phyloP scores from a whole-genome alignment of 2,888 invertebrate species.

The Bedellia somnulentella region DNA sequence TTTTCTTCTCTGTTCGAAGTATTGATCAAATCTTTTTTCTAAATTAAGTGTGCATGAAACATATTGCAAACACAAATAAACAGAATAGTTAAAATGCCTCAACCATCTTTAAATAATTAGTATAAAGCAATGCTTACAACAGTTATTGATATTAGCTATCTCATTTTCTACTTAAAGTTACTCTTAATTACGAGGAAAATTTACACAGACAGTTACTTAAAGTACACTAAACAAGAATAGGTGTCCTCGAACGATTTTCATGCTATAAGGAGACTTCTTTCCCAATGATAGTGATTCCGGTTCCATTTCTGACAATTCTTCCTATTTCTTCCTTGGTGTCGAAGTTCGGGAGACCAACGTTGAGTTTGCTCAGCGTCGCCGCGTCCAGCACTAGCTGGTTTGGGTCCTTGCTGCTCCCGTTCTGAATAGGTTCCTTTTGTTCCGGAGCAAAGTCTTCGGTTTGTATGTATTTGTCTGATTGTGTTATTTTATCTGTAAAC shows the following conservation, averaged over 20 bases:
- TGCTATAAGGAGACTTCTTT: slow-evolving; percentile 1
- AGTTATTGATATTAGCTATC: too few relatives aligned
- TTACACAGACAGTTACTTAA: too few relatives aligned
- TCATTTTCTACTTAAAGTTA: too few relatives aligned
- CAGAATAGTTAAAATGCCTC: too few relatives aligned
- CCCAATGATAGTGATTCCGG: neutral
- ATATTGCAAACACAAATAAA: too few relatives aligned
- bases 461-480: slow-evolving; percentile 2
- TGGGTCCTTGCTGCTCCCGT: neutral
- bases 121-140: too few relatives aligned
- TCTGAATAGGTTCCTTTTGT: neutral
- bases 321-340: neutral
- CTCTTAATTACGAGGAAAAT: too few relatives aligned
- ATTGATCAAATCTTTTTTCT: too few relatives aligned
- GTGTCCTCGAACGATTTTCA: neutral
- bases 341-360: neutral
- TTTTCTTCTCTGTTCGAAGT: too few relatives aligned
- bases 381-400: neutral
- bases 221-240: slow-evolving; percentile 1
- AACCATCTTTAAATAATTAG: too few relatives aligned
- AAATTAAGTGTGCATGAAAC: too few relatives aligned
- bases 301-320: neutral
- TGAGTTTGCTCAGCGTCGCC: neutral
- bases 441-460: slow-evolving; percentile 1
- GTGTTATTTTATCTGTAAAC: slow-evolving; percentile 4